phyloP scores from a whole-genome alignment of 2,113 vertebrate species.

The Gallinago media region DNA sequence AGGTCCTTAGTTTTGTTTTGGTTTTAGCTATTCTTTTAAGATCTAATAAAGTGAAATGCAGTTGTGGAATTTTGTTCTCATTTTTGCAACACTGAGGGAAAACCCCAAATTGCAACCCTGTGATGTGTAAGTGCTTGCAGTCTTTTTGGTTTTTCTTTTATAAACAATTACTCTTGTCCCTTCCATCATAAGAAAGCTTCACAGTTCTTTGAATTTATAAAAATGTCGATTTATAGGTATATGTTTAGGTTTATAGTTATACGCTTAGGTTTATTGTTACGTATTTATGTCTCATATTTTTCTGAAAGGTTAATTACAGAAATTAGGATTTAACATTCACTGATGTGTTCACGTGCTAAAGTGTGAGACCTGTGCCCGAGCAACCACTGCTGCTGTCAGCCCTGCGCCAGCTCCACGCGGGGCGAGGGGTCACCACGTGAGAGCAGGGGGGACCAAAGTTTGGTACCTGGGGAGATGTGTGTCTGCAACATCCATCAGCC shows the following conservation, averaged over 20 bases:
- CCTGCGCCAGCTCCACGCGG: neutral
- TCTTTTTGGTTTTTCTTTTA: neutral
- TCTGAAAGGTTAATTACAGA: slow-evolving; percentile 41
- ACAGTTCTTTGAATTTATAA: slow-evolving; percentile 23
- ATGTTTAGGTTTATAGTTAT: neutral
- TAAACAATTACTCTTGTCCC: neutral
- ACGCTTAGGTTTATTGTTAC: neutral
- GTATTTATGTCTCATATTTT: neutral
- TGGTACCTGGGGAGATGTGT: neutral
- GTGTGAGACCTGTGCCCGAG: slow-evolving; percentile 15
- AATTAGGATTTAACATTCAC: slow-evolving; percentile 45
- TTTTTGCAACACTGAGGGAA: neutral
- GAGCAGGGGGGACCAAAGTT: neutral
- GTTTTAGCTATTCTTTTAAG: neutral
- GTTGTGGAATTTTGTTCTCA: neutral
- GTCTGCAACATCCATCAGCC: slow-evolving; percentile 16
- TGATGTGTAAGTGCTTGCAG: neutral
- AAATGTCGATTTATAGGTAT: neutral
- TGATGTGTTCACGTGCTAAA: slow-evolving; percentile 15
- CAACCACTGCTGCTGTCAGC: neutral
- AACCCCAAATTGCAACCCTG: neutral
- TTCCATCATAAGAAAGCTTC: neutral
- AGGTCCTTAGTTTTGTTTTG: neutral
- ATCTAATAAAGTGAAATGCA: neutral
- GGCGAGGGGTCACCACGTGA: neutral